Evolutionary conservation across 2,113 vertebrate species (phyloP), one percentile per base, ranked within the genome.

Genomic region (Ictalurus punctatus): DNA sequence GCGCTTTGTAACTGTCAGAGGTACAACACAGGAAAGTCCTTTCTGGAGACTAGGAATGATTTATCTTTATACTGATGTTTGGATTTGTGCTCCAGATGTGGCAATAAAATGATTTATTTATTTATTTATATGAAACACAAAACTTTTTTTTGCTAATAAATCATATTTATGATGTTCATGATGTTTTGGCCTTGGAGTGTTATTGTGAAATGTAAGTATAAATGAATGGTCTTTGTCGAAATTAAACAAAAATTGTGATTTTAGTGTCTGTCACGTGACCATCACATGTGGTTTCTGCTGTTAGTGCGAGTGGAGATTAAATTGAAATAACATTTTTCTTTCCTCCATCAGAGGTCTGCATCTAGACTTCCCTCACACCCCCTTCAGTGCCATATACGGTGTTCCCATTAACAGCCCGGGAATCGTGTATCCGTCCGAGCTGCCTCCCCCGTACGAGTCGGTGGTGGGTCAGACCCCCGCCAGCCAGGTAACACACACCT

Each of bases 371-470:
- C 95, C 97, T 44, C 96, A 97, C 88, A 97, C 97, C 27, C 96
- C 97, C 0, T 98, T 99, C 93, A 97, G 96, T 90, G 94, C 97
- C 90, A 95, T 99, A 71, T 99, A 98, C 0, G 97, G 97, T 8
- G 96, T 98, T 9, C 95, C 97, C 85, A 98, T 99, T 92, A 98
- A 98, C 93, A 99, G 98, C 92, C 98, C 98, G 0, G 96, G 97
- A 37, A 96, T 96, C 40, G 93, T 98, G 37, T 99, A 98, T 90
- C 98, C 98, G 0, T 91, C 97, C 0, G 98, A 99, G 92, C 95
- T 99, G 44, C 98, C 98, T 0, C 98, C 98, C 12, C 98, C 98
- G 0, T 99, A 99, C 1, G 98, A 99, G 93, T 96, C 97, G 1
- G 97, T 99, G 85, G 96, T 99, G 89, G 96, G 97, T 21, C 96